Evolutionary conservation across 2,113 vertebrate species (phyloP).

Genomic region (Piprites chloris): DNA sequence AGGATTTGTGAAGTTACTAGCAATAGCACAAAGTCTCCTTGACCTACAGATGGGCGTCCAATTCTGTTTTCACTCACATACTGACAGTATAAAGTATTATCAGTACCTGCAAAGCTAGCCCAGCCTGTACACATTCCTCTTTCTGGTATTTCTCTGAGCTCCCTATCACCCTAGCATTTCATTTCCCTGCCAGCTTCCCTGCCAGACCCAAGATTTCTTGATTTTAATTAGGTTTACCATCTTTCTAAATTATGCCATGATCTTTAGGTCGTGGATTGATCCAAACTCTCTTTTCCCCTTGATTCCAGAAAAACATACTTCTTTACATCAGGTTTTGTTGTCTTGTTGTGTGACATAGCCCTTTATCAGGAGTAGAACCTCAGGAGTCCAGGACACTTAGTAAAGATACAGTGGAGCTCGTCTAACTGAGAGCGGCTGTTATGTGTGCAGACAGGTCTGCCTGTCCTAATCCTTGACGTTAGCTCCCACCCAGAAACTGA

Average conservation of each 20-base stretch:
- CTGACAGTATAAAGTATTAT: neutral
- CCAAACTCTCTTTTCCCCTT: neutral
- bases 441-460: fast-evolving
- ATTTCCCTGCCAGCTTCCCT: neutral
- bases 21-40: neutral
- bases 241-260: neutral
- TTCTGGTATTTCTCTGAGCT: neutral
- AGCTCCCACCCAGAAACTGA: neutral
- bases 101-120: neutral
- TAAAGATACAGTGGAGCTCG: neutral
- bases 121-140: neutral
- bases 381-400: neutral
- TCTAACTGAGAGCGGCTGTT: neutral
- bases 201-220: neutral
- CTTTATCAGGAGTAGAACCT: neutral
- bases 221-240: neutral
- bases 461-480: neutral
- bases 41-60: neutral
- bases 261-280: neutral
- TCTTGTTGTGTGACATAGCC: neutral
- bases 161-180: neutral
- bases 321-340: neutral
- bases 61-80: neutral
- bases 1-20: neutral
- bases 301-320: neutral